Conservation (phyloP, 1,140 invertebrate species). For the Pseudomyrmex cubaensis region DNA sequence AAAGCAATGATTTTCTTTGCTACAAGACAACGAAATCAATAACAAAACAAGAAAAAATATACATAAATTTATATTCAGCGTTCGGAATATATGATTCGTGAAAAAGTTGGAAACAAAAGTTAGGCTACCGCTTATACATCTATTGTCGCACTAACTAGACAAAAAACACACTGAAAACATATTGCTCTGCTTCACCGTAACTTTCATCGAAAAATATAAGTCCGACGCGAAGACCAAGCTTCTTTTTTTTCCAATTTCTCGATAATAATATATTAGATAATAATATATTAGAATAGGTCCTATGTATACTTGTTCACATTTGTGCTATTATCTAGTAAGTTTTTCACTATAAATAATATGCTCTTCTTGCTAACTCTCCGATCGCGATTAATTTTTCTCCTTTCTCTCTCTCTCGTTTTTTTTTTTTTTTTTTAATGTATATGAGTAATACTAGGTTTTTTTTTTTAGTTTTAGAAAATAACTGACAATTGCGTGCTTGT, state of each 20-base stretch:
- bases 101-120: slow-evolving; percentile 74
- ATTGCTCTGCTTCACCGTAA: slow-evolving; percentile 76
- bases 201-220: slow-evolving; percentile 82
- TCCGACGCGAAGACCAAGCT: slow-evolving; percentile 79
- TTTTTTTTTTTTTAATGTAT: slow-evolving; percentile 75
- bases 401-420: slow-evolving; percentile 23
- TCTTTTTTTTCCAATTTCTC: slow-evolving; percentile 67
- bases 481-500: slow-evolving; percentile 76
- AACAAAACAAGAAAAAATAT: slow-evolving; percentile 28
- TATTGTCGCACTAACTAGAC: slow-evolving; percentile 69
- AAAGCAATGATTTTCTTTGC: background rate
- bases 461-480: slow-evolving; percentile 82
- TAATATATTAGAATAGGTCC: slow-evolving; percentile 82
- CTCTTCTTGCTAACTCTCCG: slow-evolving; percentile 78
- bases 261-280: slow-evolving; percentile 79
- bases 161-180: slow-evolving; percentile 77
- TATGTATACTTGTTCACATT: slow-evolving; percentile 80
- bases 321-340: slow-evolving; percentile 81
- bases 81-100: slow-evolving; percentile 63
- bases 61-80: slow-evolving; percentile 17
- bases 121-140: slow-evolving; percentile 73
- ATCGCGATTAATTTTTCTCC: slow-evolving; percentile 57
- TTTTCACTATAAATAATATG: slow-evolving; percentile 79
- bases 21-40: slow-evolving; percentile 40
- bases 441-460: slow-evolving; percentile 74